phyloP scores from a whole-genome alignment of 2,113 vertebrate genomes.

The Anarrhichthys ocellatus region DNA sequence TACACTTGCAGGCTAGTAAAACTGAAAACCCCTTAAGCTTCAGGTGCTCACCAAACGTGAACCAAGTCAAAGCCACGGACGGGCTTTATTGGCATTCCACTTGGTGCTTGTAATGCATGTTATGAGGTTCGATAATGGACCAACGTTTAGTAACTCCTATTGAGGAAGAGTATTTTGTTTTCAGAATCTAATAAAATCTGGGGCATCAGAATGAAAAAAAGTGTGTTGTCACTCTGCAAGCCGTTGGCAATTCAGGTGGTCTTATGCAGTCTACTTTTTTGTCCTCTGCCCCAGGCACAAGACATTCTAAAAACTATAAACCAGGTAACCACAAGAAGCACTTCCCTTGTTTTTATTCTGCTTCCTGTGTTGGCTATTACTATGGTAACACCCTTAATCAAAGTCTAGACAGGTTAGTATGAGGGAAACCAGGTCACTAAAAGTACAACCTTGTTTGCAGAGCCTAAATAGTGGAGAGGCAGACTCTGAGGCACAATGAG shows the following conservation, averaged over 20 bases:
- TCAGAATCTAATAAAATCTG: background rate
- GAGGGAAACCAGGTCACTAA: conserved; percentile 51
- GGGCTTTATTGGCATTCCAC: conserved; percentile 61
- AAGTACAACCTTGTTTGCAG: conserved; percentile 44
- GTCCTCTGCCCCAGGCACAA: conserved; percentile 22
- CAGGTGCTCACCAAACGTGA: conserved; percentile 59
- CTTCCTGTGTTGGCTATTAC: conserved; percentile 60
- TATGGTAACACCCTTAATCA: conserved; percentile 40
- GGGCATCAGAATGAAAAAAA: background rate
- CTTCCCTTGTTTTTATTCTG: conserved; percentile 21
- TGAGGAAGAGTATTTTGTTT: conserved; percentile 7
- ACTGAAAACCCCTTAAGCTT: conserved; percentile 48
- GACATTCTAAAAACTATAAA: conserved; percentile 49
- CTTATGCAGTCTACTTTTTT: background rate
- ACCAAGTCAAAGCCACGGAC: conserved; percentile 50
- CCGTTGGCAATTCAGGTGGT: background rate
- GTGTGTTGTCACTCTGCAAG: background rate
- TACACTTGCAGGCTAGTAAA: conserved; percentile 38
- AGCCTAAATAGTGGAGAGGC: conserved; percentile 17
- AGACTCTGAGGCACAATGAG: conserved; percentile 4
- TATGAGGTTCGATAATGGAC: conserved; percentile 23
- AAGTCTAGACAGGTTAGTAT: conserved; percentile 65
- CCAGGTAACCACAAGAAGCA: conserved; percentile 38
- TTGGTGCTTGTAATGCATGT: conserved; percentile 38
- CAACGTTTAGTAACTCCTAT: conserved; percentile 1